Evolutionary conservation across 1,140 invertebrate genomes (phyloP), one percentile per base, ranked within the genome.

Genomic region (Hydropsyche tenuis): DNA sequence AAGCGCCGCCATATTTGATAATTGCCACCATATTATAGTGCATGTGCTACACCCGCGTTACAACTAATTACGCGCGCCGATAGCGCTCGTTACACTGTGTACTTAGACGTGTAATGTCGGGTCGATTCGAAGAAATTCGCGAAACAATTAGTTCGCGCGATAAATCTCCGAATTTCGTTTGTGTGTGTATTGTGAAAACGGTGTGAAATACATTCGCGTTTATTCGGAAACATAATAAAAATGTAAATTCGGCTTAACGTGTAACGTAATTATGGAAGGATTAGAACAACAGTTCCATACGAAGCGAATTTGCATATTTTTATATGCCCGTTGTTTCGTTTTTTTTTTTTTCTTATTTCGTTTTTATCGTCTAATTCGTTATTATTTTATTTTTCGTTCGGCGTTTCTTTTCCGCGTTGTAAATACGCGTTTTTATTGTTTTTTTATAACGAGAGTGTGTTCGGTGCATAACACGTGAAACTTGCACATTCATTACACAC

Each of bases 241-340:
- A 76, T 73, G 68, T 73, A 69, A 73, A 73, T 76, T 53, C 45
- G 22, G 37, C 42, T 37, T 71, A 73, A 76, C 75, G 75, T 71
- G 75, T 66, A 73, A 73, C 42, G 75, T 63, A 73, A 76, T 76
- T 76, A 76, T 73, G 75, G 68, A 76, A 62, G 68, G 75, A 76
- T 76, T 76, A 76, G 69, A 72, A 76, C 53, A 76, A 73, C 66
- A 73, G 71, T 70, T 27, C 70, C 68, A 71, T 66, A 71, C 18
- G 46, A 37, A 27, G 12, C 16, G 27, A 18, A 73, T 73, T 76
- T 76, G 56, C 72, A 76, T 76, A 71, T 60, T 68, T 73, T 70
- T 63, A 73, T 73, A 71, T 76, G 56, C 56, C 56, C 11, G 56
- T 60, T 60, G 56, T 60, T 60, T 60, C 56, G 12, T 60, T 60